A percentile compares a stretch with the other conserved stretches of the same genome.
phyloP scores from a whole-genome alignment of 2,888 invertebrate genomes.

The Pammene fasciana region DNA sequence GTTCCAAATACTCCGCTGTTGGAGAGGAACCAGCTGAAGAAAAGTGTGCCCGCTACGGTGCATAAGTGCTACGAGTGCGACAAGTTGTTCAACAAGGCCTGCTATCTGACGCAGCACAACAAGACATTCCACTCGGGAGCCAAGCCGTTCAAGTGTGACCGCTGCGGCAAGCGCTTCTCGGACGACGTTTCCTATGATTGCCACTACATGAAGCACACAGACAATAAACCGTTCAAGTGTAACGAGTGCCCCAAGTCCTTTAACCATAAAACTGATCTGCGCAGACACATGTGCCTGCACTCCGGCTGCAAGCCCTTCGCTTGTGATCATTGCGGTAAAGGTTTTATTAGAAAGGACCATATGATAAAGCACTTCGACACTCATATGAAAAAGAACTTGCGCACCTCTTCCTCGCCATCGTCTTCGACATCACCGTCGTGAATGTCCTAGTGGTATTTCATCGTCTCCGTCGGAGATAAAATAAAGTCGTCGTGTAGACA shows the following conservation, averaged over 20 bases:
- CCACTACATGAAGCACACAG: slow-evolving; percentile 90
- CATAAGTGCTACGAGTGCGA: slow-evolving; percentile 92
- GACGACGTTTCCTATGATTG: slow-evolving; percentile 87
- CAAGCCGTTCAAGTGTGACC: slow-evolving; percentile 92
- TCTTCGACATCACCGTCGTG: slow-evolving; percentile 56
- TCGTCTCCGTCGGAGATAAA: slow-evolving; percentile 45
- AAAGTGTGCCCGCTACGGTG: slow-evolving; percentile 58
- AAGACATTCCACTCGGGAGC: slow-evolving; percentile 94
- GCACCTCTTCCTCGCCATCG: slow-evolving; percentile 63
- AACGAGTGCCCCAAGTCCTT: slow-evolving; percentile 93
- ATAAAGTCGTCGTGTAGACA: slow-evolving; percentile 52
- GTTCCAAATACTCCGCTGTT: slow-evolving; percentile 73
- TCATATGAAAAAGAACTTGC: slow-evolving; percentile 86
- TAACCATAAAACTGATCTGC: slow-evolving; percentile 94
- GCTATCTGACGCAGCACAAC: slow-evolving; percentile 95
- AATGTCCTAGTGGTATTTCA: slow-evolving; percentile 45
- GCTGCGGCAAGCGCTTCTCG: slow-evolving; percentile 93
- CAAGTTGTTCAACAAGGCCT: slow-evolving; percentile 92
- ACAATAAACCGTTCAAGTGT: slow-evolving; percentile 94
- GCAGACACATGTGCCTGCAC: slow-evolving; percentile 93
- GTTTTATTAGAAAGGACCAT: slow-evolving; percentile 95
- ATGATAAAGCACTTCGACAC: slow-evolving; percentile 94
- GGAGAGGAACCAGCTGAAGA: slow-evolving; percentile 73
- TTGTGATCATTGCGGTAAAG: slow-evolving; percentile 92
- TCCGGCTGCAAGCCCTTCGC: slow-evolving; percentile 93